Conservation (phyloP, 2,888 invertebrate species). For the Coelopa pilipes region DNA sequence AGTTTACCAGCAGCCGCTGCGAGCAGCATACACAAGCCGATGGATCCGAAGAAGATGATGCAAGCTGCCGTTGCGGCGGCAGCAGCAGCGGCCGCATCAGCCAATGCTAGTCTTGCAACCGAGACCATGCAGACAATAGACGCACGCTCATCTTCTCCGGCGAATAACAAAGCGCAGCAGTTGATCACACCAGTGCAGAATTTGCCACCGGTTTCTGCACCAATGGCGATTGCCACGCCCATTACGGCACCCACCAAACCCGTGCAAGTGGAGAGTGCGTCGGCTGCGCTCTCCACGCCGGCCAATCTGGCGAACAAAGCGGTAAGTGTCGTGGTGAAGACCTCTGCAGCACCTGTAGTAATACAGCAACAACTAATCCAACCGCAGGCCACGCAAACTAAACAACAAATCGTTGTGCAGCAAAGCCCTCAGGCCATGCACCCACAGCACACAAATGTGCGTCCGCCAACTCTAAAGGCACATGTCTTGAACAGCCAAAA, state of each 20-base stretch:
- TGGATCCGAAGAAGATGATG: slow-evolving; percentile 47
- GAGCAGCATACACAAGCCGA: slow-evolving; percentile 40
- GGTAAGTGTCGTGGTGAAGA: slow-evolving; percentile 62
- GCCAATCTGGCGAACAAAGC: slow-evolving; percentile 54
- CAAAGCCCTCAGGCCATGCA: slow-evolving; percentile 59
- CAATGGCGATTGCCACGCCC: slow-evolving; percentile 47
- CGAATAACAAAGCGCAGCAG: slow-evolving; percentile 34
- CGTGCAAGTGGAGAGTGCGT: slow-evolving; percentile 50
- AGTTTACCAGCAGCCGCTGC: slow-evolving; percentile 59
- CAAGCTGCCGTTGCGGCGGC: slow-evolving; percentile 43
- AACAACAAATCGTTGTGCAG: slow-evolving; percentile 59
- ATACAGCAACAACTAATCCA: slow-evolving; percentile 62
- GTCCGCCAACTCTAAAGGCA: slow-evolving; percentile 72
- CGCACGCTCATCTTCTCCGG: neutral
- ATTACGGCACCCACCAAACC: slow-evolving; percentile 54
- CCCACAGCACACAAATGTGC: slow-evolving; percentile 63
- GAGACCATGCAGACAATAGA: slow-evolving; percentile 33
- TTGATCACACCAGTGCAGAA: slow-evolving; percentile 41
- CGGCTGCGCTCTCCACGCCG: slow-evolving; percentile 43
- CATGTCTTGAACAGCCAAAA: slow-evolving; percentile 72
- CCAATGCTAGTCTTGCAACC: slow-evolving; percentile 23
- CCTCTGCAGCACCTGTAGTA: slow-evolving; percentile 44
- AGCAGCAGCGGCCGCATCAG: slow-evolving; percentile 45
- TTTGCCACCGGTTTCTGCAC: slow-evolving; percentile 34
- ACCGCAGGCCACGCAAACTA: slow-evolving; percentile 55